Base-by-base conservation (phyloP, 1,140 invertebrate genomes). In the Subanguina moxae region DNA sequence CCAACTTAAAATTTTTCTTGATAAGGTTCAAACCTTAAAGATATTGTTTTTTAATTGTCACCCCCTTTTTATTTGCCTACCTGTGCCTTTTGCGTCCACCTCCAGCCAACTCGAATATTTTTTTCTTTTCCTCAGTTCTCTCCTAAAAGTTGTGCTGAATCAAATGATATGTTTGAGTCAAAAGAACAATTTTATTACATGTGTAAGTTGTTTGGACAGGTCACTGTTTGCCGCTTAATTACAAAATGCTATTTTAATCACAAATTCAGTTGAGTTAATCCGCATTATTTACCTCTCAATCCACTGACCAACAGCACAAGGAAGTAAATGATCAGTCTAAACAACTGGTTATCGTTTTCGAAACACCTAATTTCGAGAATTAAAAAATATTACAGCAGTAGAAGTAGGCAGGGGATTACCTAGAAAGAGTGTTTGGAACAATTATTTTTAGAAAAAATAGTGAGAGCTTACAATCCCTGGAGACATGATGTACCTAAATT, bases 281-380 rank as follows among this genome's bases (percentile, higher is more conserved):
- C 25, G 5, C 25, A 27, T 17, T 21, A 0, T 28, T 17, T 27
- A 52, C 23, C 19, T 45, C 30, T 28, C 5, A 96, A 84, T 0
- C 92, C 91, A 57, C 88, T 87, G 0, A 91, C 91, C n/a, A 95
- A 84, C 1, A 93, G 94, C 5, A 90, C 86, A 74, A 97, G 87
- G 78, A 96, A 97, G 84, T 96, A 96, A 80, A 97, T 96, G 57
- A 94, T 90, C 19, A 97, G 86, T 69, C 85, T 85, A 73, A 63
- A 78, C 70, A 48, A n/a, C n/a, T n/a, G n/a, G 46, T 19, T 23
- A 17, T 45, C 17, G 63, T 19, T 61, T 64, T 72, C 63, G 8
- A 30, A 59, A 17, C 68, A 65, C 62, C 23, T 62, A 63, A 59
- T 63, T 38, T 57, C 0, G 25, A 13, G 1, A 62, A 59, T 69